These are phyloP conservation scores for Dryas iulia DNA, from an alignment of 1,140 invertebrate species.

Conservation along the genomic window DNA sequence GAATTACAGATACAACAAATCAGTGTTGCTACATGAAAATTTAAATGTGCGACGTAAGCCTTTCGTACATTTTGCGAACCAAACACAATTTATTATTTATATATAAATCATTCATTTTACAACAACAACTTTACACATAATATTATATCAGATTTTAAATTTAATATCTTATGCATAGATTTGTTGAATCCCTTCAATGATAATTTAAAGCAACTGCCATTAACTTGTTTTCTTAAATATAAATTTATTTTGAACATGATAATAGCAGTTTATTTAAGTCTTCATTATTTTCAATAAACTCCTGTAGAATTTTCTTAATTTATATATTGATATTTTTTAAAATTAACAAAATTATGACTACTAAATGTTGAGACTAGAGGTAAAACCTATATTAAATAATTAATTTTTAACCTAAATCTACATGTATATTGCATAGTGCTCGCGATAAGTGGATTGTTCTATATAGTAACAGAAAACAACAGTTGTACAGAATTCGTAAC, in stretches of 20 bases:
- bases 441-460: constrained; percentile 39
- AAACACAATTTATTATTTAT: constrained; percentile 27
- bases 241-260: neutral
- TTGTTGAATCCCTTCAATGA: neutral
- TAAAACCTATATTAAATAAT: constrained; percentile 55
- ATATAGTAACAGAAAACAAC: constrained; percentile 29
- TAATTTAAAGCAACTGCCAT: neutral
- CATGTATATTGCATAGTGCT: constrained; percentile 47
- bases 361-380: constrained; percentile 70
- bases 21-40: constrained; percentile 59
- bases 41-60: constrained; percentile 70
- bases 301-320: constrained; percentile 24
- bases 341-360: constrained; percentile 65
- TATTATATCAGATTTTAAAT: constrained; percentile 39
- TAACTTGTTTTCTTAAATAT: neutral
- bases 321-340: constrained; percentile 31
- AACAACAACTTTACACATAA: constrained; percentile 53
- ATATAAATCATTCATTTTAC: constrained; percentile 41
- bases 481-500: constrained; percentile 10
- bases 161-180: constrained; percentile 23
- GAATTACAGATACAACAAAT: constrained; percentile 55
- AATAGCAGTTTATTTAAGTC: neutral
- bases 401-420: constrained; percentile 38
- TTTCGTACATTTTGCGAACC: constrained; percentile 40
- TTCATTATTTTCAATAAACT: constrained; percentile 19